phyloP scores from a whole-genome alignment of 1,140 invertebrate genomes.

The Macrocentrus cingulum region DNA sequence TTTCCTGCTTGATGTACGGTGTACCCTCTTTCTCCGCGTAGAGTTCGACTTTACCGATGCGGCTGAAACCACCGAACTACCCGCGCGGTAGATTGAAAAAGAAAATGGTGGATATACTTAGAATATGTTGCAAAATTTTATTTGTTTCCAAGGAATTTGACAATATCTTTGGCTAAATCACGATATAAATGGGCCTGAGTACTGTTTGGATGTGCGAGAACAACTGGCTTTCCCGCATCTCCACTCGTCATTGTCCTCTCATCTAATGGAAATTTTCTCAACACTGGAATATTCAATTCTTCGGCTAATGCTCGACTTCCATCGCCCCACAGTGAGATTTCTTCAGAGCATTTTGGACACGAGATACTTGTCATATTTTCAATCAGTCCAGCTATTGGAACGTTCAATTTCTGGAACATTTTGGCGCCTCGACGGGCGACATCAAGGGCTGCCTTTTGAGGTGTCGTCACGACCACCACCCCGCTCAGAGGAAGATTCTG shows the following conservation, averaged over 20 bases:
- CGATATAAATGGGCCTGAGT: slow-evolving; percentile 62
- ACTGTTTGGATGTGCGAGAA: slow-evolving; percentile 69
- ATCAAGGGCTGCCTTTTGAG: slow-evolving; percentile 78
- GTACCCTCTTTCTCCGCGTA: too few relatives aligned
- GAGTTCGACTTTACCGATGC: too few relatives aligned
- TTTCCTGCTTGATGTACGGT: too few relatives aligned
- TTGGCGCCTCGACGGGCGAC: slow-evolving; percentile 77
- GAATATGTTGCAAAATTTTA: too few relatives aligned
- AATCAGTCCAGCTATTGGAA: slow-evolving; percentile 80
- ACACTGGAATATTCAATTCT: slow-evolving; percentile 60
- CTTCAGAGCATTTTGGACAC: slow-evolving; percentile 71
- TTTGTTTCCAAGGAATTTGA: slow-evolving; percentile 53
- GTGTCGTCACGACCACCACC: slow-evolving; percentile 83
- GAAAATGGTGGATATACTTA: too few relatives aligned
- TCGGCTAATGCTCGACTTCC: slow-evolving; percentile 60
- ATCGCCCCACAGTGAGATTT: slow-evolving; percentile 66
- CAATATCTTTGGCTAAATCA: slow-evolving; percentile 60
- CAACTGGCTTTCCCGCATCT: slow-evolving; percentile 77
- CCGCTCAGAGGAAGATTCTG: slow-evolving; percentile 85
- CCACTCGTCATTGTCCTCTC: slow-evolving; percentile 69
- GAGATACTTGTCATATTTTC: slow-evolving; percentile 81
- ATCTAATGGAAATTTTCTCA: slow-evolving; percentile 78
- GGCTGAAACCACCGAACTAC: too few relatives aligned
- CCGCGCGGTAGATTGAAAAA: too few relatives aligned
- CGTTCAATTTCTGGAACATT: slow-evolving; percentile 78